Conservation (phyloP, 2,113 vertebrate genomes). For the Alligator mississippiensis region DNA sequence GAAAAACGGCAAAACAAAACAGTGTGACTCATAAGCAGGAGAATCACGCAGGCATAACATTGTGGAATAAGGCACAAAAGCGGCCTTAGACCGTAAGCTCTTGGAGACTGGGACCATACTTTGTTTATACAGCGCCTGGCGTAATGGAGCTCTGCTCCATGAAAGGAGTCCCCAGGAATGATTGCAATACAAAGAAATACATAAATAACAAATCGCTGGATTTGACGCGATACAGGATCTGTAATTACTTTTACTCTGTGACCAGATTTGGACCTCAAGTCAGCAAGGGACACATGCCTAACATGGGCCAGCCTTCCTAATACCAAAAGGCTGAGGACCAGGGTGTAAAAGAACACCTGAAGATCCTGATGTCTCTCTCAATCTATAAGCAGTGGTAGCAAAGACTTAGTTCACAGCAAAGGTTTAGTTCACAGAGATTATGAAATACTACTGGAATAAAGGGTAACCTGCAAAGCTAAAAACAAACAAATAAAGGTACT, state of each 20-base stretch:
- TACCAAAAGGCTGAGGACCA: not conserved
- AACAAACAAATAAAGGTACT: not conserved
- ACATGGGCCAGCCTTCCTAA: not conserved
- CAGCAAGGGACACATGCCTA: not conserved
- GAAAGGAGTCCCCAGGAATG: not conserved
- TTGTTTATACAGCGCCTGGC: not conserved
- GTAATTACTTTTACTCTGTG: not conserved
- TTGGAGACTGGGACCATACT: not conserved
- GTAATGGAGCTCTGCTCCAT: not conserved
- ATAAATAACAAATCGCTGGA: not conserved
- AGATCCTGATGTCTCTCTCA: not conserved
- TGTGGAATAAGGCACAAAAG: not conserved
- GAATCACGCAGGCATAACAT: constrained; percentile 1
- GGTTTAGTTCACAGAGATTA: not conserved
- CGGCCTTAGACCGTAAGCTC: not conserved
- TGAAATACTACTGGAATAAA: not conserved
- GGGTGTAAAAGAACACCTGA: not conserved
- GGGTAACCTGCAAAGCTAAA: not conserved
- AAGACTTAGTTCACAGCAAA: not conserved
- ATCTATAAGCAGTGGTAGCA: not conserved
- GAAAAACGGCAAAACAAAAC: constrained; percentile 65
- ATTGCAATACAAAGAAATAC: not conserved
- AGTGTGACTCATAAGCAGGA: constrained; percentile 26
- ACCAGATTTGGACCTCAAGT: not conserved
- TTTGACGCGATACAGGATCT: not conserved